Evolutionary conservation across 1,140 invertebrate genomes (phyloP), one percentile per base, ranked within the genome.

Genomic region (Monochamus saltuarius): DNA sequence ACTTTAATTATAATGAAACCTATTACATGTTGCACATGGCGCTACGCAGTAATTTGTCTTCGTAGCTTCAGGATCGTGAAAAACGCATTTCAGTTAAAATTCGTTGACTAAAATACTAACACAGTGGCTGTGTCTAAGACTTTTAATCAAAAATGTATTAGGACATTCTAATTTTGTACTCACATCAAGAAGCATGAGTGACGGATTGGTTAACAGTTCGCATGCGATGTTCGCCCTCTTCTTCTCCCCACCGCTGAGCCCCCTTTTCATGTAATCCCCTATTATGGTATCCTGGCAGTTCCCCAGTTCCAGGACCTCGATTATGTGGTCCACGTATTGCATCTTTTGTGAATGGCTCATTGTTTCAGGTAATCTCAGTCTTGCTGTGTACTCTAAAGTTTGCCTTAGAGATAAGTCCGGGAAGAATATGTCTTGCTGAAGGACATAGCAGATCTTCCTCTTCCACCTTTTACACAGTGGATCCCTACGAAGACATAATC

Each of bases 221-320:
- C 89, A 92, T 16, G 90, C 92, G 70, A 94, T 94, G 71, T 89
- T 92, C 6, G 89, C 89, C 69, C 91, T 76, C 72, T 94, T 94
- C 81, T 91, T 93, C 71, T 94, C 91, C 11, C 91, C 91, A 6
- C 91, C 91, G 13, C 91, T 93, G 4, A 94, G 77, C 29, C 91
- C 91, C 58, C 89, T 80, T 65, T 87, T 88, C 47, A 89, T 79
- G 64, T 89, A 85, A 74, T 92, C 89, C 8, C 91, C 91, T 66
- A 94, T 90, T 68, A 90, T 88, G 62, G 91, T 94, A 68, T 92
- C 83, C 76, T 90, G 88, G 75, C 91, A 93, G 70, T 81, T 81
- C 40, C 80, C 81, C 61, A 94, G 80, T 72, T 92, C 90, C 62
- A 94, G 79, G 40, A 88, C 83, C 70, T 91, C 85, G 61, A 93